Evolutionary conservation across 1,140 invertebrate species (phyloP).

Genomic region (Pogonognathellus flavescens): DNA sequence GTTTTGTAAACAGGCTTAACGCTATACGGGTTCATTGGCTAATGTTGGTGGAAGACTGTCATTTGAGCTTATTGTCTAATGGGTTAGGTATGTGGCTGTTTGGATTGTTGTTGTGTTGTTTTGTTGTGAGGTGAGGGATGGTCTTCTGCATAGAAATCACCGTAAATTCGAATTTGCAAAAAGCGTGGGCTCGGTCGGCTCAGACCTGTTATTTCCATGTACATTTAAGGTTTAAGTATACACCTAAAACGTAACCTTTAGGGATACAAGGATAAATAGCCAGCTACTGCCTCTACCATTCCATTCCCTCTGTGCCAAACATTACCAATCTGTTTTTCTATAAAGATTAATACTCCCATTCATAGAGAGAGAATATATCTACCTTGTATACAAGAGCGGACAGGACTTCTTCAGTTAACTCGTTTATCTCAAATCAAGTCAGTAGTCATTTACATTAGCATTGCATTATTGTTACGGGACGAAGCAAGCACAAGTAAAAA

Average conservation of each 20-base stretch:
- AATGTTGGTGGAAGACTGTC: background rate
- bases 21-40: background rate
- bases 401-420: constrained; percentile 8
- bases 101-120: background rate
- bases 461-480: background rate
- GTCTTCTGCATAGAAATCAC: constrained; percentile 27
- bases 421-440: constrained; percentile 15
- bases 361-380: too few species aligned
- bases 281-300: too few species aligned
- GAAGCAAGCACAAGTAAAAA: too few species aligned
- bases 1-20: too few species aligned
- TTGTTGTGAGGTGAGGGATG: background rate
- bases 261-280: too few species aligned
- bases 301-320: too few species aligned
- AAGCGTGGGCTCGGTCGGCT: constrained; percentile 6
- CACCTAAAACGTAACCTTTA: too few species aligned
- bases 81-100: constrained; percentile 3
- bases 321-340: too few species aligned
- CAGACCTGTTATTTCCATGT: too few species aligned
- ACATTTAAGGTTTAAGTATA: too few species aligned
- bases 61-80: background rate
- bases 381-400: background rate
- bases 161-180: constrained; percentile 2
- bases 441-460: constrained; percentile 22
- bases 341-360: too few species aligned